Conservation (phyloP, 2,888 invertebrate genomes). For the Chromoteleia sp. region DNA sequence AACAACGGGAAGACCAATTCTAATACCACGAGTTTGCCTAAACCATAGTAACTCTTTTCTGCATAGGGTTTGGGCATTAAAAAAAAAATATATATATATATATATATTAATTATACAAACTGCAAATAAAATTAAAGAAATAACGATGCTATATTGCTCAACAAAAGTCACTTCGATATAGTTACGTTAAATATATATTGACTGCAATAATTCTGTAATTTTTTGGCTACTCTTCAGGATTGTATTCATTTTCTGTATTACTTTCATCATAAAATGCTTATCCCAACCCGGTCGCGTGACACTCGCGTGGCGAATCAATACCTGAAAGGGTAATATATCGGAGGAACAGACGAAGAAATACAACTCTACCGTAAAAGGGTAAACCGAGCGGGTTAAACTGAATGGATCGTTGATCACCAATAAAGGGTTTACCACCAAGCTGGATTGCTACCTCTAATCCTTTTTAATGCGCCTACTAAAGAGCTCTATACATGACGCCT, state of each 20-base stretch:
- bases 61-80: too few relatives aligned
- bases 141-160: too few relatives aligned
- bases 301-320: constrained; percentile 73
- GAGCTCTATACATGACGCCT: constrained; percentile 73
- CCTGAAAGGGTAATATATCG: constrained; percentile 66
- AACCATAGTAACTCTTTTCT: too few relatives aligned
- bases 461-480: constrained; percentile 78
- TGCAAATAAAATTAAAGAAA: too few relatives aligned
- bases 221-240: too few relatives aligned
- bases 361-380: constrained; percentile 78
- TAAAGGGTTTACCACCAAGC: constrained; percentile 78
- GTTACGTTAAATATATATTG: too few relatives aligned
- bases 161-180: too few relatives aligned
- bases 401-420: constrained; percentile 82
- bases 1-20: too few relatives aligned
- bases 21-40: too few relatives aligned
- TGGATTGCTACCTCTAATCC: constrained; percentile 77
- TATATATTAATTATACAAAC: too few relatives aligned
- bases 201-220: too few relatives aligned
- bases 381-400: constrained; percentile 80
- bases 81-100: too few relatives aligned
- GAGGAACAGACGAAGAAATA: constrained; percentile 80
- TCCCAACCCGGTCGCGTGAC: constrained; percentile 64
- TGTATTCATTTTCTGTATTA: constrained; percentile 14
- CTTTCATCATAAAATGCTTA: constrained; percentile 46